These are phyloP conservation scores for Paedocypris micromegethes DNA, from an alignment of 2,797 vertebrate species.

Conservation along the genomic window DNA sequence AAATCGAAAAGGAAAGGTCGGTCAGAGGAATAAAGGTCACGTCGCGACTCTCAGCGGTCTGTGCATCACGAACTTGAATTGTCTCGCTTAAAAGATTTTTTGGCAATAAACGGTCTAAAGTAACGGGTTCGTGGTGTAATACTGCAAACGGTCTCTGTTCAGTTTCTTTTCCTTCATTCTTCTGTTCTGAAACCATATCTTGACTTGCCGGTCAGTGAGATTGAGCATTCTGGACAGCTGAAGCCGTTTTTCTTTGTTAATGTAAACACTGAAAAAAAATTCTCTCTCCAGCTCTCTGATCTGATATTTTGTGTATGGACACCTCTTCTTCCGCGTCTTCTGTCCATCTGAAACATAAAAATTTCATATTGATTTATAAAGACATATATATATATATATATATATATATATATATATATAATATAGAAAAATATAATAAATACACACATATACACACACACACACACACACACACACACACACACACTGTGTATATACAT, in stretches of 20 bases:
- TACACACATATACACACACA: too few species aligned
- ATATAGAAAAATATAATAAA: too few species aligned
- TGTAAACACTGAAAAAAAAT: constrained; percentile 99
- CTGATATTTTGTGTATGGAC: constrained; percentile 96
- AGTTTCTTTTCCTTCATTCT: constrained; percentile 99
- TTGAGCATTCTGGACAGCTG: constrained; percentile 97
- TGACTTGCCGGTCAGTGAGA: constrained; percentile 96
- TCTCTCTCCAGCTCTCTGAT: constrained; percentile 97
- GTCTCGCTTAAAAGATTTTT: constrained; percentile 43
- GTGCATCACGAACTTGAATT: constrained; percentile 72
- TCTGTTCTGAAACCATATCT: constrained; percentile 99
- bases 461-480: too few species aligned
- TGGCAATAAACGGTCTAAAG: constrained; percentile 69
- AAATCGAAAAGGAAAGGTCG: constrained; percentile 42
- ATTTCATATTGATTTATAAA: too few species aligned
- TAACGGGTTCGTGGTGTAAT: constrained; percentile 91
- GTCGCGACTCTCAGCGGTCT: constrained; percentile 20
- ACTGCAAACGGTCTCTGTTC: constrained; percentile 98
- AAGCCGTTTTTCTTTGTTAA: constrained; percentile 98
- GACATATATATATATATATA: too few species aligned
- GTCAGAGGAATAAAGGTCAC: constrained; percentile 47
- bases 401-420: too few species aligned
- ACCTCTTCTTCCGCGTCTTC: constrained; percentile 94
- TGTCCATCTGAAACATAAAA: constrained; percentile 82
- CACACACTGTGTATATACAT: too few species aligned